phyloP scores from a whole-genome alignment of 64 coral and sea anemone genomes.

The Pocillopora verrucosa region DNA sequence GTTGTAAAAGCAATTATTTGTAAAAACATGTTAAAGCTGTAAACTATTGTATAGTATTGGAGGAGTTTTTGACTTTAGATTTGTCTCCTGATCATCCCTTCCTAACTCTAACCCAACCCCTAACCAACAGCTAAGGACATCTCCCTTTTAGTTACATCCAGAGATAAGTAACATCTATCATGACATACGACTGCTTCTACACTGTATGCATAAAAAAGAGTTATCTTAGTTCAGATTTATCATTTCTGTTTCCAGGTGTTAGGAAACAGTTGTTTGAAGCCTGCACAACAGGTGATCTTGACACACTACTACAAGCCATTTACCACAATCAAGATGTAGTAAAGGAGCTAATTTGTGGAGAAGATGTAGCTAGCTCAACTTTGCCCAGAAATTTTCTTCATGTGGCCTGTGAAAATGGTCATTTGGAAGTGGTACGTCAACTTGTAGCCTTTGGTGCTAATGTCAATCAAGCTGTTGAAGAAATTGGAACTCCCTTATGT shows the following conservation, averaged over 20 bases:
- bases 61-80: no score
- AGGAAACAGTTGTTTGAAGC: constrained; percentile 60
- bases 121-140: no score
- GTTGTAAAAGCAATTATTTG: no score
- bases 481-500: constrained; percentile 66
- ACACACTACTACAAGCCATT: constrained; percentile 70
- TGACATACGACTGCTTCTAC: no score
- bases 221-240: background rate
- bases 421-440: constrained; percentile 73
- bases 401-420: constrained; percentile 78
- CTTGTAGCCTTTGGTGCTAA: constrained; percentile 76
- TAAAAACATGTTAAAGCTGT: no score
- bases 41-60: no score
- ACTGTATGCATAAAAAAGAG: no score
- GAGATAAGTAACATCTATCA: no score
- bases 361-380: background rate
- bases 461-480: constrained; percentile 59
- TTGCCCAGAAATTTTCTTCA: constrained; percentile 41
- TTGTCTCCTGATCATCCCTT: no score
- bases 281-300: constrained; percentile 82
- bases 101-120: no score
- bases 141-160: no score
- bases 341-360: constrained; percentile 51
- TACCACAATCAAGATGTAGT: constrained; percentile 66
- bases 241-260: constrained; percentile 55